Evolutionary conservation across 2,888 invertebrate genomes (phyloP).

Genomic region (Coenonympha arcania): DNA sequence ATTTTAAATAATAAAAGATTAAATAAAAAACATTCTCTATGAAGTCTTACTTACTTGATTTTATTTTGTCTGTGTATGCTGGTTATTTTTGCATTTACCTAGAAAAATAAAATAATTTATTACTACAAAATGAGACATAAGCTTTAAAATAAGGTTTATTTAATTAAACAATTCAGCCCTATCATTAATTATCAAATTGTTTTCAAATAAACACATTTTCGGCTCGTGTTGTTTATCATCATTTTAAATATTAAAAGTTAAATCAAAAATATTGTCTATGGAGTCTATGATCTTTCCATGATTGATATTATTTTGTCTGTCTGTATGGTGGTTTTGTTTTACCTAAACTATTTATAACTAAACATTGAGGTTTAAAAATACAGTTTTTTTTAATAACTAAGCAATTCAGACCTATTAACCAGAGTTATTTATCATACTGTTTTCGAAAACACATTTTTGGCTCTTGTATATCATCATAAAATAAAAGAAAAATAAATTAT

Average conservation of each 20-base stretch:
- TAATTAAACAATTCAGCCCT: slow-evolving; percentile 50
- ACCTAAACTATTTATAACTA: slow-evolving; percentile 35
- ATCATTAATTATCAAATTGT: slow-evolving; percentile 63
- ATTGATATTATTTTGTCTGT: background rate
- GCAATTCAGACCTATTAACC: too few species aligned
- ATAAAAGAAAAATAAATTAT: too few species aligned
- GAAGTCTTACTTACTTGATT: background rate
- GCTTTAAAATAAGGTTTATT: background rate
- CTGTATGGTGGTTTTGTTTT: background rate
- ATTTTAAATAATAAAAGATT: slow-evolving; percentile 29
- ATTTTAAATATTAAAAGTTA: slow-evolving; percentile 25
- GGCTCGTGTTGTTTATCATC: slow-evolving; percentile 64
- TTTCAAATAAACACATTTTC: slow-evolving; percentile 56
- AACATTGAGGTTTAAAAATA: slow-evolving; percentile 35
- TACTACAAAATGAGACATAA: too few species aligned
- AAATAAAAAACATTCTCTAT: background rate
- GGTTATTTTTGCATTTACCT: too few species aligned
- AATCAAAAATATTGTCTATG: background rate
- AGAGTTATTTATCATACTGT: too few species aligned
- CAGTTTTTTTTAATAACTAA: too few species aligned
- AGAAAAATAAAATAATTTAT: slow-evolving; percentile 3
- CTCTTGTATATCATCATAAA: background rate
- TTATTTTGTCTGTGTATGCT: background rate
- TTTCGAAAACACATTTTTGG: too few species aligned
- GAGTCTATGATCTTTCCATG: slow-evolving; percentile 36